A percentile compares a stretch with the other conserved stretches of the same genome.
Conservation (phyloP, 2,888 invertebrate genomes). For the Cerastis leucographa region DNA sequence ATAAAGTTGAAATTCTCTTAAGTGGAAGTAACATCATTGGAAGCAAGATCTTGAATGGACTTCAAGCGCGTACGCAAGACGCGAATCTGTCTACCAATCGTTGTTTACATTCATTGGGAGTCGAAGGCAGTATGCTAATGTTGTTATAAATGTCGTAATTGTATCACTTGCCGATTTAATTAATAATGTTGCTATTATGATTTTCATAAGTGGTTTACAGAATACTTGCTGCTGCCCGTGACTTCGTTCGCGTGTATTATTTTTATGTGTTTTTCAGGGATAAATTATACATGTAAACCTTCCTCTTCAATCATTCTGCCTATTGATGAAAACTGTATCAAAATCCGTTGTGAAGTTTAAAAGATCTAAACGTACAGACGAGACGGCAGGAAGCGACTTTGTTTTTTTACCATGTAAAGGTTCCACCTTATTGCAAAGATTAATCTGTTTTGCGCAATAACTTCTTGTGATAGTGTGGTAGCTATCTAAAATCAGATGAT, state of each 20-base stretch:
- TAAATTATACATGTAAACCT: no score
- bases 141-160: constrained; percentile 11
- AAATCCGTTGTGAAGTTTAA: no score
- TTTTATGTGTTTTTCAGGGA: not conserved
- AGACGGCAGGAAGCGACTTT: no score
- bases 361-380: no score
- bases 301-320: no score
- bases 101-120: constrained; percentile 46
- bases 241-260: no score
- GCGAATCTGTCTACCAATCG: constrained; percentile 39
- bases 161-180: constrained; percentile 30
- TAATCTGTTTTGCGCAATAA: not conserved
- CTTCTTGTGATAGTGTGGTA: not conserved
- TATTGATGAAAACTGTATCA: no score
- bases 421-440: no score
- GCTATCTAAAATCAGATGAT: not conserved
- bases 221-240: not conserved
- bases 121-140: constrained; percentile 40
- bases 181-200: not conserved
- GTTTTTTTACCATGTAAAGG: no score
- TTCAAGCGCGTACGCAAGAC: constrained; percentile 45
- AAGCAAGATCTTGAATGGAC: not conserved
- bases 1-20: not conserved
- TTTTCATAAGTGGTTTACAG: not conserved
- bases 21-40: not conserved